Evolutionary conservation across 2,113 vertebrate species (phyloP).

Genomic region (Serinus canaria): DNA sequence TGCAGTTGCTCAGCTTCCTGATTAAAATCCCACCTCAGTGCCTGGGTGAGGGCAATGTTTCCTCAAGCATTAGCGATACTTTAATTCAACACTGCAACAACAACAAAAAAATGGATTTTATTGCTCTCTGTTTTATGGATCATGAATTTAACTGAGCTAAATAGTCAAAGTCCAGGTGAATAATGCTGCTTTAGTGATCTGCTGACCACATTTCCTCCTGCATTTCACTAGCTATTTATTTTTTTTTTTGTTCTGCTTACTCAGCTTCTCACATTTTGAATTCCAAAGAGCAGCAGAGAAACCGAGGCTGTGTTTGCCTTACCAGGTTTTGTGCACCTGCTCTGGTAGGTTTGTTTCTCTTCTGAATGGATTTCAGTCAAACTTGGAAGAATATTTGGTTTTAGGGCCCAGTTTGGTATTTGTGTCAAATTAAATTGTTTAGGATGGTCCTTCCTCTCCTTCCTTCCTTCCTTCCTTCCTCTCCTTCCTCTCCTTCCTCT

Average conservation of each 20-base stretch:
- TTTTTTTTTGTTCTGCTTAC: conserved; percentile 43
- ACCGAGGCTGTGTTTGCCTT: not conserved
- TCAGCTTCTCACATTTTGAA: conserved; percentile 37
- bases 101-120: conserved; percentile 35
- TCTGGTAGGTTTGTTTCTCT: not conserved
- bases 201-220: conserved; percentile 33
- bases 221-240: conserved; percentile 4
- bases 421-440: not conserved
- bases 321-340: not conserved
- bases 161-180: conserved; percentile 46
- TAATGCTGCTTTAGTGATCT: conserved; percentile 28
- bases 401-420: not conserved
- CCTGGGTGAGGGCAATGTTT: not conserved
- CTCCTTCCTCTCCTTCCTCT: no score
- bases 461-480: no score
- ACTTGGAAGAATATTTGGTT: not conserved
- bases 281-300: not conserved
- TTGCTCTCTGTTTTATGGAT: conserved; percentile 58
- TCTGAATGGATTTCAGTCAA: not conserved
- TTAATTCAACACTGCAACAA: conserved; percentile 36
- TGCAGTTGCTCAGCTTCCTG: not conserved
- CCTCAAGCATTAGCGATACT: conserved; percentile 46
- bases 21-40: not conserved
- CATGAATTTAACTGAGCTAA: conserved; percentile 68
- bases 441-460: no score